Evolutionary conservation across 2,797 vertebrate species (phyloP), one percentile per base, ranked within the genome.

Genomic region (Masticophis lateralis): DNA sequence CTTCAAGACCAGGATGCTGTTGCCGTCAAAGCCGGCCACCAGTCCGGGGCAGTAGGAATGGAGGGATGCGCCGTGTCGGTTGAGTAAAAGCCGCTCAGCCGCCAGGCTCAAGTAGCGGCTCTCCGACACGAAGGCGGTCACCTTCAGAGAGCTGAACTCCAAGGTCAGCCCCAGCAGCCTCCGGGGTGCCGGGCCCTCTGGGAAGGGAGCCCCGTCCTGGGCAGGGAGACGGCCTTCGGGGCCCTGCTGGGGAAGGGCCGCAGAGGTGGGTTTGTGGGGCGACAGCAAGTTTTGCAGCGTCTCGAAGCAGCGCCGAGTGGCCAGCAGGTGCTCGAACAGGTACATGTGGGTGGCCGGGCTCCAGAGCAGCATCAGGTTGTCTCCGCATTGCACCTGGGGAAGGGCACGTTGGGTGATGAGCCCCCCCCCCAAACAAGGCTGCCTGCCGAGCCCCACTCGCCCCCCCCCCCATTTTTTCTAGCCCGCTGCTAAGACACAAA

Each of bases 261-360:
- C 90, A 2, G 53, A 18, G 59, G 94, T 88, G 0, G 63, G 14
- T 32, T 94, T 16, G 0, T 37, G 91, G 88, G 97, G 63, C 2
- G 93, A 94, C 0, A 98, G 83, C 79, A 97, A 96, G 0, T 94
- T 91, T 86, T 63, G 88, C 90, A 99, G 97, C 83, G 98, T 96
- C 74, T 94, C 95, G 57, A 97, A 98, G 96, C 98, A 99, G 88
- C 97, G 97, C 92, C 97, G 93, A 89, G 98, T 99, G 95, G 99
- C 98, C 47, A 98, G 96, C 87, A 97, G 91, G 94, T 99, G 99
- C 90, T 99, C 99, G 96, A 99, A 99, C 60, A 99, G 96, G 94
- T 99, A 98, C 99, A 99, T 99, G 97, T 99, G 99, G 96, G 98
- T 98, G 0, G 98, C 97, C 0, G 99, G 98, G 0, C 98, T 99